Conservation (phyloP, 1,140 invertebrate genomes). For the Gerris buenoi region DNA sequence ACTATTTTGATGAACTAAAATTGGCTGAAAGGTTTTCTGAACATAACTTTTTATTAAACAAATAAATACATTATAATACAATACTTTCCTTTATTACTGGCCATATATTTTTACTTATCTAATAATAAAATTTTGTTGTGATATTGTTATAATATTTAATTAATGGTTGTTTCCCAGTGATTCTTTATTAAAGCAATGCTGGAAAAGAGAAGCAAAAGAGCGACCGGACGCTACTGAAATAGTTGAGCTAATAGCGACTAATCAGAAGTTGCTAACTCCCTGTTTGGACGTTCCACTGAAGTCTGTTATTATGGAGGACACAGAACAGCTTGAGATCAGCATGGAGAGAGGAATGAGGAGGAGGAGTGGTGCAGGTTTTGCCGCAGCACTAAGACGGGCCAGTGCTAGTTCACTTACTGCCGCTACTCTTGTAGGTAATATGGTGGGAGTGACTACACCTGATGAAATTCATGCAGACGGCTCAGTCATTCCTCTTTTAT, state of each 20-base stretch:
- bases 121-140: too few species aligned
- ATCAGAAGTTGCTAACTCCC: conserved; percentile 58
- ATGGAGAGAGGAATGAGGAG: not conserved
- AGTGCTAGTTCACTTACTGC: not conserved
- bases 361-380: not conserved
- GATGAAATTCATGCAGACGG: not conserved
- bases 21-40: too few species aligned
- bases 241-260: conserved; percentile 59
- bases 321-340: conserved; percentile 28
- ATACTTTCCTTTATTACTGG: too few species aligned
- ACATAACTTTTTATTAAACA: too few species aligned
- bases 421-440: not conserved
- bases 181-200: conserved; percentile 57
- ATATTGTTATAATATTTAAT: too few species aligned
- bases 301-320: conserved; percentile 49
- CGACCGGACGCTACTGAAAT: conserved; percentile 60
- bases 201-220: conserved; percentile 49
- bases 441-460: not conserved
- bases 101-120: too few species aligned
- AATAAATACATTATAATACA: too few species aligned
- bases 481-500: not conserved
- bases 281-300: conserved; percentile 60
- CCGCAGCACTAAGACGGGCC: not conserved
- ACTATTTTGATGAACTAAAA: too few species aligned
- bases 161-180: conserved; percentile 39